Base-by-base conservation (phyloP, 2,113 vertebrate species). In the Kryptolebias marmoratus region DNA sequence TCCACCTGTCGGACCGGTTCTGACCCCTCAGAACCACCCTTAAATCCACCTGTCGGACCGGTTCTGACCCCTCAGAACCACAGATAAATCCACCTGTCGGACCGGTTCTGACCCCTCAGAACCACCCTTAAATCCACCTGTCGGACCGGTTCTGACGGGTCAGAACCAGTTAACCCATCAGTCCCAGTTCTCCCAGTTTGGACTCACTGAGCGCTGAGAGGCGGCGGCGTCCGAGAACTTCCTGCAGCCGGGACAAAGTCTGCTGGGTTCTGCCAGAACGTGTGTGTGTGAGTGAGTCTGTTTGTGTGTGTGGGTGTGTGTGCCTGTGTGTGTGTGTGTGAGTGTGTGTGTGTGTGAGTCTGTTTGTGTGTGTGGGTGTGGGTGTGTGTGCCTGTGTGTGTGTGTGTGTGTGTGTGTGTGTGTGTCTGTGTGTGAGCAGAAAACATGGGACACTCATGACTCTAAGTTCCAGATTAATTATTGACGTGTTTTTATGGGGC, bases 391-490 rank as follows among this genome's bases (percentile, higher is more conserved):
- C 64, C 11, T n/a, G 3, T 54, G 44, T 22, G 22, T 22, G 22
- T 52, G 61, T 14, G 55, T 10, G 50, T 44, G 49, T 15, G 32
- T 15, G 22, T 11, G 49, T 16, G 36, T 58, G 55, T 69, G 12
- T 15, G 2, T 55, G 45, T 28, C 55, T 10, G 53, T 13, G 53
- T 28, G 53, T 31, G 27, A 6, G 54, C 1, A 13, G 12, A 12
- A 11, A 56, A 28, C 27, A 28, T 44, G 65, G 56, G 0, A 16
- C 11, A 28, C 39, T 3, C 5, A 3, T 0, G 3, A 55, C n/a
- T 47, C 75, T 71, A 63, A 80, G 71, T 74, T 84, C 79, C 82
- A 52, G 64, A 69, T 80, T 82, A 87, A 84, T 87, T 18, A 84
- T 85, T 87, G 60, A 80, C 59, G 0, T 42, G 32, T 11, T 42